phyloP scores from a whole-genome alignment of 2,113 vertebrate genomes.

The Peromyscus leucopus region DNA sequence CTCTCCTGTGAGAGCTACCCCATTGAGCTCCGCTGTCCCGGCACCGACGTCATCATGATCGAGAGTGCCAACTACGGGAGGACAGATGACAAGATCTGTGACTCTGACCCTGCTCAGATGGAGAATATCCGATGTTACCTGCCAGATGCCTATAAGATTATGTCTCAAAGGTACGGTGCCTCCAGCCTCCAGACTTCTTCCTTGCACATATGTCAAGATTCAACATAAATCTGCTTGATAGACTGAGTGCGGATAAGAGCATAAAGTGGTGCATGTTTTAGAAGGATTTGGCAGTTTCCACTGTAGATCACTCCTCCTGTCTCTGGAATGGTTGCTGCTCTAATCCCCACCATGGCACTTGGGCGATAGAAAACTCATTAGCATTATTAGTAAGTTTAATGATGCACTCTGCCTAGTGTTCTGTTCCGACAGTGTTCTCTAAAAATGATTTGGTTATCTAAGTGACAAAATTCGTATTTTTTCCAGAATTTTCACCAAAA shows the following conservation, averaged over 20 bases:
- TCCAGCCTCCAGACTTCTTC: constrained; percentile 41
- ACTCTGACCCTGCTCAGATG: constrained; percentile 99
- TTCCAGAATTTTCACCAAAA: neutral
- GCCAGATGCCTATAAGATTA: constrained; percentile 99
- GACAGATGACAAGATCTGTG: constrained; percentile 99
- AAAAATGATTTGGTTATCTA: neutral
- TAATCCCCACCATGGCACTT: neutral
- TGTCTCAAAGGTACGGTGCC: constrained; percentile 95
- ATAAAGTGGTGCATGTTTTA: neutral
- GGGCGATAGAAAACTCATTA: neutral
- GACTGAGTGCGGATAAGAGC: neutral
- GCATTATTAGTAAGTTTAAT: neutral
- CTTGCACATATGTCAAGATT: constrained; percentile 12
- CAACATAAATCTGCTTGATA: neutral
- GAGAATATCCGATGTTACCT: constrained; percentile 99
- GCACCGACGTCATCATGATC: constrained; percentile 99
- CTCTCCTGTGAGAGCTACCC: constrained; percentile 99
- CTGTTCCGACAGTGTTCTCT: neutral
- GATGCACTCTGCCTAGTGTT: neutral
- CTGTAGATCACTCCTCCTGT: neutral
- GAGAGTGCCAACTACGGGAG: constrained; percentile 99
- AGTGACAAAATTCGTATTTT: neutral
- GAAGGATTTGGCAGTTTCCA: neutral
- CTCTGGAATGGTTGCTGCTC: neutral
- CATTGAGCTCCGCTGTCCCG: constrained; percentile 98